These are phyloP conservation scores for Trissonchulus latispiculum DNA, from an alignment of 2,888 invertebrate genomes.

Conservation along the genomic window DNA sequence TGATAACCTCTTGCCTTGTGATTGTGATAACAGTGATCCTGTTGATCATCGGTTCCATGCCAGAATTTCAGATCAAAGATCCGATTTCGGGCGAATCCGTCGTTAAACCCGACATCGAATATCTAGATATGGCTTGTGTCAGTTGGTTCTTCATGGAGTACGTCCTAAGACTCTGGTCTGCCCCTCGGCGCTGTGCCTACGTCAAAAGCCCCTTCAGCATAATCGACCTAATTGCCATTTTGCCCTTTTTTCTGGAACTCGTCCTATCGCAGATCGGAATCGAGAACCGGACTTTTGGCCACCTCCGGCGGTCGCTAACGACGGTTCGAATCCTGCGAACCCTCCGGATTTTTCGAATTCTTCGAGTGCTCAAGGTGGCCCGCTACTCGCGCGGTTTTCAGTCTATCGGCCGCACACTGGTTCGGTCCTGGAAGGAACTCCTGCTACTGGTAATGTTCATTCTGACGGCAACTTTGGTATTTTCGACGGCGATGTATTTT, in stretches of 20 bases:
- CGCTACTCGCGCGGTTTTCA: slow-evolving; percentile 13
- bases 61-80: background rate
- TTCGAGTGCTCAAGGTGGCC: slow-evolving; percentile 18
- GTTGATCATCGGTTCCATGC: slow-evolving; percentile 19
- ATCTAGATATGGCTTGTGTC: slow-evolving; percentile 15
- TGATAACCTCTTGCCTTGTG: slow-evolving; percentile 10
- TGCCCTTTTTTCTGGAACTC: slow-evolving; percentile 17
- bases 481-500: slow-evolving; percentile 17
- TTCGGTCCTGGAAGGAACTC: background rate
- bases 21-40: slow-evolving; percentile 11
- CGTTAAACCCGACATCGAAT: background rate
- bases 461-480: slow-evolving; percentile 5
- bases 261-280: slow-evolving; percentile 1
- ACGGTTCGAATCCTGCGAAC: slow-evolving; percentile 1
- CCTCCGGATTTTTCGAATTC: slow-evolving; percentile 4
- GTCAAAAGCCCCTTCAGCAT: slow-evolving; percentile 12
- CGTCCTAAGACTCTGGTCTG: background rate
- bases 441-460: slow-evolving; percentile 2
- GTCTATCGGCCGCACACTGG: slow-evolving; percentile 9
- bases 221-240: slow-evolving; percentile 16
- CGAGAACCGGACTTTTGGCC: background rate
- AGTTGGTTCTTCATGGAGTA: slow-evolving; percentile 20
- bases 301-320: slow-evolving; percentile 8
- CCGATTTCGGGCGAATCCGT: background rate
- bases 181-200: background rate